A percentile compares a stretch with the other conserved stretches of the same genome.
Conservation (phyloP, 2,888 invertebrate genomes). For the Pristionchus maxplancki region DNA sequence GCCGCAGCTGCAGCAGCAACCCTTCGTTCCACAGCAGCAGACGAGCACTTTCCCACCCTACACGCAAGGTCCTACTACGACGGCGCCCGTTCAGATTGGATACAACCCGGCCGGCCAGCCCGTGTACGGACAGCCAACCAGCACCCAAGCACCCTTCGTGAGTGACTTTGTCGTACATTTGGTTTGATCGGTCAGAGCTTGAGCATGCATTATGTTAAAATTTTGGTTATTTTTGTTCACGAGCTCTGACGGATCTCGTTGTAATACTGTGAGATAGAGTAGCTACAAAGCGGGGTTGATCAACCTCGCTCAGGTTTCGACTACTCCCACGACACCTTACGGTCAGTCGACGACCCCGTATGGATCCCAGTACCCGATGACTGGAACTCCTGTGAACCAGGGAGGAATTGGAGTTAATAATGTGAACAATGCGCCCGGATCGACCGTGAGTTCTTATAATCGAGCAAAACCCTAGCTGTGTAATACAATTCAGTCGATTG, state of each 20-base stretch:
- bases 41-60: conserved; percentile 27
- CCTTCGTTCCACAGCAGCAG: conserved; percentile 9
- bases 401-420: background rate
- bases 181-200: background rate
- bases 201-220: too few relatives aligned
- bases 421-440: background rate
- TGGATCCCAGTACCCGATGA: conserved; percentile 48
- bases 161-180: background rate
- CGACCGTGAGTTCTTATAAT: background rate
- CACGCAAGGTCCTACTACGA: background rate
- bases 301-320: background rate
- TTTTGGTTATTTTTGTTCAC: too few relatives aligned
- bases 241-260: background rate
- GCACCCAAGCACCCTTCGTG: conserved; percentile 12
- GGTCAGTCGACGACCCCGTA: background rate
- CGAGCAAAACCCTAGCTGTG: background rate
- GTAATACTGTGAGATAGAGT: background rate
- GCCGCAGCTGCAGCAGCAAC: conserved; percentile 39
- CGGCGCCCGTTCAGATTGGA: conserved; percentile 20
- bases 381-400: background rate
- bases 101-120: conserved; percentile 38
- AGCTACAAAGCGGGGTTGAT: background rate
- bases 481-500: too few relatives aligned
- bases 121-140: background rate
- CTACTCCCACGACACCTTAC: background rate